phyloP scores from a whole-genome alignment of 2,113 vertebrate species.

The Bubo bubo region DNA sequence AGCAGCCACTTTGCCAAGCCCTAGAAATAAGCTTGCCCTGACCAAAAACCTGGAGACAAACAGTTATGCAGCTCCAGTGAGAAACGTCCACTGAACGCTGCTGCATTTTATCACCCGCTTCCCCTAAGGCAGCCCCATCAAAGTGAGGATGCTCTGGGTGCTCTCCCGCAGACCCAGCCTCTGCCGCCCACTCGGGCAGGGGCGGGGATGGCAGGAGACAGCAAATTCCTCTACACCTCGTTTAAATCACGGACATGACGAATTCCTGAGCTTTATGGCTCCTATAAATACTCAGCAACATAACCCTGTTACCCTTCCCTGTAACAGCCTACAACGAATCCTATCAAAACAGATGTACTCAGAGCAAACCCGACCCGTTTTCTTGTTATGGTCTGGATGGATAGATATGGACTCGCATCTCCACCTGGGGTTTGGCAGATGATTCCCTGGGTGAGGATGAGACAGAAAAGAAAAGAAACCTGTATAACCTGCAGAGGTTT shows the following conservation, averaged over 20 bases:
- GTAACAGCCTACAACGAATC: background rate
- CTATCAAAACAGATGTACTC: background rate
- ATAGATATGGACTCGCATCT: accelerated
- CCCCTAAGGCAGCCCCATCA: background rate
- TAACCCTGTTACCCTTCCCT: background rate
- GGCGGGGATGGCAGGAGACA: background rate
- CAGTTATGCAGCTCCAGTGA: background rate
- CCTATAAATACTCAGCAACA: background rate
- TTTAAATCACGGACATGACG: accelerated
- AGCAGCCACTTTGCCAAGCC: background rate
- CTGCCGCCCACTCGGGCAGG: accelerated
- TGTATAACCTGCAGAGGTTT: background rate
- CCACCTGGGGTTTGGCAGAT: background rate
- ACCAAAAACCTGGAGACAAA: background rate
- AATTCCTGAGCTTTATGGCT: background rate
- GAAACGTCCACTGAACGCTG: background rate
- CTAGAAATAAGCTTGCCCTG: background rate
- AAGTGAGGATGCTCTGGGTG: accelerated
- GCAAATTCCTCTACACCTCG: background rate
- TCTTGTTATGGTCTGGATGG: too few relatives aligned
- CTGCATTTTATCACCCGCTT: background rate
- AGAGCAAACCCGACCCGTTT: background rate
- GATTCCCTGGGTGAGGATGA: background rate
- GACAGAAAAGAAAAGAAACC: background rate
- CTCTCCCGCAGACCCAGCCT: background rate